Evolutionary conservation across 2,888 invertebrate species (phyloP), one percentile per base, ranked within the genome.

Genomic region (Agonopterix arenella): DNA sequence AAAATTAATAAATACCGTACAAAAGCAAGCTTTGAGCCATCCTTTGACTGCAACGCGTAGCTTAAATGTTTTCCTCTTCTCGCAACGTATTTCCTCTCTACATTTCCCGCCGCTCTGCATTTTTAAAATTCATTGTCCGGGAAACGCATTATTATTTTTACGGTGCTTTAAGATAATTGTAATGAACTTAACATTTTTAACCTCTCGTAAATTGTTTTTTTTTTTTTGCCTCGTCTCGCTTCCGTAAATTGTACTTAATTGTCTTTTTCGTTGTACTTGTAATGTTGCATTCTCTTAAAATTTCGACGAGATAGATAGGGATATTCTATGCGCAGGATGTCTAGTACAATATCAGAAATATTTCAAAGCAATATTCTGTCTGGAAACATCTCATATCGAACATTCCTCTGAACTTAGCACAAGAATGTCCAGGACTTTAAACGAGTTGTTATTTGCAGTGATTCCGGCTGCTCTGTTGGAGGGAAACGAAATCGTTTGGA

Each of bases 1-100:
- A 40, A 45, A 71, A 72, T 73, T 73, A 73, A 71, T 75, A 77
- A 79, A 73, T 67, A 62, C 68, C 58, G 57, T 59, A 59, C 58
- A 63, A 61, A 69, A 66, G 54, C 60, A 61, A 60, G 53, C 64
- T 54, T 28, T 28, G 28, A 28, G 40, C 40, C 10, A n/a, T 9
- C 66, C 68, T 74, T 73, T 76, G 69, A 73, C 60, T 28, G 28
- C 28, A 28, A 7, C 28, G 28, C 28, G 40, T n/a, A n/a, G n/a
- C 40, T 40, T 9, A 71, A 77, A 74, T 70, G 65, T 67, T 75
- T 67, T 63, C 56, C 66, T 64, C 57, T 58, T 55, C 63, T 60
- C 54, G 58, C 57, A 56, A 53, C 53, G 51, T 51, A 55, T 54
- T 59, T 58, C 58, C 61, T 60, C 60, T 62, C 28, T 28, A 28